Percentiles rank a stretch among this genome's conserved stretches.
phyloP scores from a whole-genome alignment of 2,113 vertebrate genomes.

The Dasypus novemcinctus region DNA sequence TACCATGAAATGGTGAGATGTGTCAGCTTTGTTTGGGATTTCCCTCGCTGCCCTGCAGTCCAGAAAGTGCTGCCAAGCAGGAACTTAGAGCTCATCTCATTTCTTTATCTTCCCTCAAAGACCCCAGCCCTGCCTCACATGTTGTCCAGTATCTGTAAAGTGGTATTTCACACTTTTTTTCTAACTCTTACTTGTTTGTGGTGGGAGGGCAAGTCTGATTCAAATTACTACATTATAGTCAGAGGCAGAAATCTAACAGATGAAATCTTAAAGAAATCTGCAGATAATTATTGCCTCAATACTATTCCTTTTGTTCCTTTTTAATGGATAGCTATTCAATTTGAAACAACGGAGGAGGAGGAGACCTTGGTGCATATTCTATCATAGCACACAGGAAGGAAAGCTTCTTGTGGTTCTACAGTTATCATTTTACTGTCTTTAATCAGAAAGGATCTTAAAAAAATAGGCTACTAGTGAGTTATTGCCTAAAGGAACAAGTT shows the following conservation, averaged over 20 bases:
- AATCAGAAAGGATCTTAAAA: not conserved
- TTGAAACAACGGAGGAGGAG: not conserved
- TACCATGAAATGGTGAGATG: not conserved
- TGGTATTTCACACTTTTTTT: not conserved
- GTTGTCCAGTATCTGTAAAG: not conserved
- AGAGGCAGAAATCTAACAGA: not conserved
- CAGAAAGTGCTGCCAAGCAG: not conserved
- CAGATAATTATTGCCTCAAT: not conserved
- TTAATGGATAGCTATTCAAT: not conserved
- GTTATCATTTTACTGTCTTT: not conserved
- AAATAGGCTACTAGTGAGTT: not conserved
- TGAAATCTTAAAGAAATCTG: not conserved
- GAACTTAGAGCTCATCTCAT: not conserved
- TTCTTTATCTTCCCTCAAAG: not conserved
- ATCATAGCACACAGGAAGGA: not conserved
- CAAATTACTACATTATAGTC: not conserved
- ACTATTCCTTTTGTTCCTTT: not conserved
- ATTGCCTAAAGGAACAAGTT: not conserved
- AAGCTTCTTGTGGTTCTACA: not conserved
- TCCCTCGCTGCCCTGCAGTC: fast-evolving
- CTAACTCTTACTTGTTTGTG: not conserved
- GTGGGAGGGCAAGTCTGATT: not conserved
- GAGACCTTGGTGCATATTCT: not conserved
- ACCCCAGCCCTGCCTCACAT: not conserved
- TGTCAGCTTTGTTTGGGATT: too few relatives aligned